Conservation (phyloP, 1,140 invertebrate species). For the Sitophilus oryzae region DNA sequence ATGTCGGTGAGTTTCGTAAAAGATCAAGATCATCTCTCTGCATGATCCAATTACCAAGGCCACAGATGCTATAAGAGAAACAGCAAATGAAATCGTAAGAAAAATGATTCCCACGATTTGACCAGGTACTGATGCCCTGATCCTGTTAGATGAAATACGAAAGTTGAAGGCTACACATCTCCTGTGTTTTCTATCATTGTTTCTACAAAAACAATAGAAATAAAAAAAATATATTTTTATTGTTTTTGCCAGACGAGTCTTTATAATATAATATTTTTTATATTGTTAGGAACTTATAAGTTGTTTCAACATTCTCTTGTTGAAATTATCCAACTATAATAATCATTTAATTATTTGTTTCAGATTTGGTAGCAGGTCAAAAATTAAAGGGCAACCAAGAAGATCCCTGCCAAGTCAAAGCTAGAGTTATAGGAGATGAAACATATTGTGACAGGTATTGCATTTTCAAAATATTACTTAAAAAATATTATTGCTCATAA, state of each 20-base stretch:
- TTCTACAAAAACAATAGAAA: no score
- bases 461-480: neutral
- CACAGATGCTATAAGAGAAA: neutral
- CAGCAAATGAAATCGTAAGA: neutral
- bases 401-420: constrained; percentile 72
- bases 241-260: no score
- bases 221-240: no score
- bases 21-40: neutral
- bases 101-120: neutral
- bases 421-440: constrained; percentile 65
- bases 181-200: no score
- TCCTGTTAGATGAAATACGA: neutral
- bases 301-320: no score
- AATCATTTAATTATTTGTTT: no score
- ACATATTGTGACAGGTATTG: constrained; percentile 70
- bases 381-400: constrained; percentile 50
- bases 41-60: neutral
- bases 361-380: constrained; percentile 39
- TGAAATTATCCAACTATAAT: no score
- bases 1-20: no score
- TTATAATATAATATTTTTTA: no score
- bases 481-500: neutral
- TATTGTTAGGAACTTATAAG: no score
- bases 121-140: neutral
- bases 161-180: neutral